A percentile compares a stretch with the other conserved stretches of the same genome.
Conservation (phyloP, 2,113 vertebrate species). For the Xerus inauris region DNA sequence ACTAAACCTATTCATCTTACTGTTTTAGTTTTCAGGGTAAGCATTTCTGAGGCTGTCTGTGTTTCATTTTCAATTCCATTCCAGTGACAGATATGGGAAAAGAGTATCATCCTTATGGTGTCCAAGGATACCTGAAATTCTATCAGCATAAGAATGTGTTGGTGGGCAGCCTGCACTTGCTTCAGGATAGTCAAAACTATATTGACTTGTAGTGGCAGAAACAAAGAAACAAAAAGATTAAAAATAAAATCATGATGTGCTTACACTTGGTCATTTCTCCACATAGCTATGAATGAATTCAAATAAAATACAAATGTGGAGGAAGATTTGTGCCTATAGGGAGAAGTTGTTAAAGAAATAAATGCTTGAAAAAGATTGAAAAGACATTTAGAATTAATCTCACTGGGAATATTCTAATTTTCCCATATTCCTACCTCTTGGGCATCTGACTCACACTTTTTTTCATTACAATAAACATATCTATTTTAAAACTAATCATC, state of each 20-base stretch:
- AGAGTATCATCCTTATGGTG: neutral
- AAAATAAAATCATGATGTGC: neutral
- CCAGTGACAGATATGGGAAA: constrained; percentile 38
- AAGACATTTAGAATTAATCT: constrained; percentile 37
- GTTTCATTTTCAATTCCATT: constrained; percentile 7
- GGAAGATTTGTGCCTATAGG: constrained; percentile 3
- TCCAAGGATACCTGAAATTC: constrained; percentile 30
- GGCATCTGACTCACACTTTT: constrained; percentile 36
- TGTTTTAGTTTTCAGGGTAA: neutral
- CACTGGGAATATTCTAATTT: constrained; percentile 39
- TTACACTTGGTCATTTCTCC: constrained; percentile 4
- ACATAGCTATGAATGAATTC: constrained; percentile 13
- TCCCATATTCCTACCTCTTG: neutral
- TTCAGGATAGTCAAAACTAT: neutral
- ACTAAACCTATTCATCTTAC: neutral
- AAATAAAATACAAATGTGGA: constrained; percentile 34
- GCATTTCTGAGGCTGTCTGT: neutral
- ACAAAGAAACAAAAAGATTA: constrained; percentile 21
- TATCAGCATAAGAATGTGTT: neutral
- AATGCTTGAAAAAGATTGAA: constrained; percentile 25
- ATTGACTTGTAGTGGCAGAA: constrained; percentile 26
- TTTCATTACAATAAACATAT: constrained; percentile 52
- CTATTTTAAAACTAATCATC: constrained; percentile 65
- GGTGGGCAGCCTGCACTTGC: neutral
- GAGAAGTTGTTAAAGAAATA: constrained; percentile 51